Base-by-base conservation (phyloP, 2,888 invertebrate genomes). In the Dermolepida albohirtum region DNA sequence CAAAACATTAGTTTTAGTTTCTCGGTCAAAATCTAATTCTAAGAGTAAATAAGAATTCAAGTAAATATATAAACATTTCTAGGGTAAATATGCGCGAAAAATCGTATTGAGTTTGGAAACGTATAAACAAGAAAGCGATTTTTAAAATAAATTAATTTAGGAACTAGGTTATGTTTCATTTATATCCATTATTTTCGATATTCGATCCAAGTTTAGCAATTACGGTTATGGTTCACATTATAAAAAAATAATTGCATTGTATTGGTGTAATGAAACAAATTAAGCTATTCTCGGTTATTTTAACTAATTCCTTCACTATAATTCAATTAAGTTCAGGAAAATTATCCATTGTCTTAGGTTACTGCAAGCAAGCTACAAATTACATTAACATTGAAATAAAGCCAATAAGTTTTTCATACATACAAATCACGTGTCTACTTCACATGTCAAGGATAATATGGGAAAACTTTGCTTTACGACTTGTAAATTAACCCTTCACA, bases 341-440 rank as follows among this genome's bases (percentile, higher is more conserved):
- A 49, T 11, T 22, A 22, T 10, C 49, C n/a, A 10, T 49, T 49
- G 49, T 17, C 49, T 17, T 10, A 22, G 7, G 10, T 49, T 49
- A 22, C 22, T 16, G 16, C 49, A 47, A 47, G 16, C 49, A 47
- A 47, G 16, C 12, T 47, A 8, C 14, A 49, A 49, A 49, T 49
- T 22, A 11, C 22, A 49, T 49, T 49, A 49, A 49, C 16, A 22
- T 34, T 49, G 16, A 47, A 6, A 47, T 2, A 10, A 16, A 49
- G 49, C 11, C 14, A 12, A 8, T 16, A 14, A 12, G 8, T 8
- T 16, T 47, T 16, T 47, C 16, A 47, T 49, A 22, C 16, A 49
- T 22, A 17, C 22, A 49, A 49, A 49, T 7, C 49, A 49, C 17
- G 49, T 22, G 49, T 22, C 22, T 22, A 49, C 17, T 22, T 22